phyloP scores from a whole-genome alignment of 2,797 vertebrate species.

The Hafferia zeledoni region DNA sequence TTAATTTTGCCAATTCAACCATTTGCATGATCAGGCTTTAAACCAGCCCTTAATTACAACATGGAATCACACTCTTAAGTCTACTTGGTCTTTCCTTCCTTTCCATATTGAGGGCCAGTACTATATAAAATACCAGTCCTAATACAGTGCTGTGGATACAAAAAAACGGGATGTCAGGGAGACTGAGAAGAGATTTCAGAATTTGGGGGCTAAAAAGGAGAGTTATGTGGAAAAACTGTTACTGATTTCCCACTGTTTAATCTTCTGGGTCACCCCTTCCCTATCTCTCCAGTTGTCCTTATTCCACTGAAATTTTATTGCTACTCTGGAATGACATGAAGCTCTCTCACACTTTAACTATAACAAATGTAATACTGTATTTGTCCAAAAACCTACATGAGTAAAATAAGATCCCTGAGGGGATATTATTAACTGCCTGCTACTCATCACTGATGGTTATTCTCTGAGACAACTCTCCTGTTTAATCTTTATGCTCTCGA shows the following conservation, averaged over 20 bases:
- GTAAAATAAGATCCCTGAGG: constrained; percentile 62
- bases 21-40: background rate
- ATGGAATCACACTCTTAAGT: background rate
- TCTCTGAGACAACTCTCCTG: constrained; percentile 65
- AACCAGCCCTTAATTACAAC: background rate
- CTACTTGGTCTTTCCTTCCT: background rate
- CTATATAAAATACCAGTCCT: background rate
- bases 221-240: background rate
- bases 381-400: constrained; percentile 62
- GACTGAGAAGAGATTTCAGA: background rate
- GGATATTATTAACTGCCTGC: constrained; percentile 66
- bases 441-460: constrained; percentile 70
- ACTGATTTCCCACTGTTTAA: background rate
- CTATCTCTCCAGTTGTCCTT: background rate
- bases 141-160: background rate
- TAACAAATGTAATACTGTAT: constrained; percentile 51
- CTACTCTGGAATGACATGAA: background rate
- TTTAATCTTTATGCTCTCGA: constrained; percentile 76
- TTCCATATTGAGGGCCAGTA: background rate
- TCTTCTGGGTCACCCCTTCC: background rate
- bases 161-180: background rate
- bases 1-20: background rate
- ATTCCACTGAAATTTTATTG: constrained; percentile 31
- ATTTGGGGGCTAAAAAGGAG: background rate
- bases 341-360: background rate